Evolutionary conservation across 1,140 invertebrate species (phyloP), one percentile per base, ranked within the genome.

Genomic region (Papilio dardanus): DNA sequence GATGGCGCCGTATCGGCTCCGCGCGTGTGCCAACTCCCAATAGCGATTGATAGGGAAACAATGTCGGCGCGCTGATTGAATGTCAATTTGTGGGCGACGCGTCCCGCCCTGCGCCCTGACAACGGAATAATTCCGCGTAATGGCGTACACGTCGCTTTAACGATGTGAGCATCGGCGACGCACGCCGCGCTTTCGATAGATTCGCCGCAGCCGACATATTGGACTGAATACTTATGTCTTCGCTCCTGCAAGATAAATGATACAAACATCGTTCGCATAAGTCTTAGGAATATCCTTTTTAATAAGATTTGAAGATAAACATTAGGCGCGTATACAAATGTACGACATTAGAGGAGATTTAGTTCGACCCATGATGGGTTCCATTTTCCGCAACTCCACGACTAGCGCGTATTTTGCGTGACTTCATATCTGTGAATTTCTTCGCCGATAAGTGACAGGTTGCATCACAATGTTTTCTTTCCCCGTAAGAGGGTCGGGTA

Each of bases 31-130:
- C 79, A 83, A 89, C 86, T 91, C 82, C 88, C 90, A 91, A 93
- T 91, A 91, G 88, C 88, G 88, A 93, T 91, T 91, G 91, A 93
- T 92, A 93, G 89, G 89, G 87, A 92, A 92, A 93, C 91, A 92
- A 92, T 92, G 88, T 86, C 81, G 87, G 81, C 78, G 89, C 88
- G 86, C 91, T 93, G 91, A 93, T 93, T 92, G 89, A 92, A 93
- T 93, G 91, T 90, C 90, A 93, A 93, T 93, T 91, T 93, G 86
- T 67, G 80, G 82, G 74, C 78, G 76, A 81, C 74, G 76, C 75
- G 81, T 80, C 82, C 79, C 78, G 80, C 81, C 33, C 79, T 83
- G 81, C 77, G 79, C 81, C 77, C 42, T 46, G 42, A 46, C 42
- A 46, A 46, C 71, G 74, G 78, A 84, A 86, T 88, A 84, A 88